Percentiles rank a stretch among this genome's conserved stretches.
These are phyloP conservation scores for Sycophila sp. DNA, from an alignment of 1,140 invertebrate species.

Conservation along the genomic window DNA sequence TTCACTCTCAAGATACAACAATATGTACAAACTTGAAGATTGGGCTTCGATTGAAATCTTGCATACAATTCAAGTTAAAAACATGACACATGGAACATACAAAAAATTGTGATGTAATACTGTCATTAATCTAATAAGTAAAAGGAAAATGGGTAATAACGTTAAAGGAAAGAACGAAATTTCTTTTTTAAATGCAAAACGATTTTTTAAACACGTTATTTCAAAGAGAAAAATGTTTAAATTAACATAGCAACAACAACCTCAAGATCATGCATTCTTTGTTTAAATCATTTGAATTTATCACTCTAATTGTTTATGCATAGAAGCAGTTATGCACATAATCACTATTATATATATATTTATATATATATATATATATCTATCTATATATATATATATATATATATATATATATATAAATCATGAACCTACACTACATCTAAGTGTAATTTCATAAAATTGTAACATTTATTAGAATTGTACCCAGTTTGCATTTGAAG, in stretches of 20 bases:
- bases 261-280: conserved; percentile 27
- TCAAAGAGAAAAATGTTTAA: conserved; percentile 21
- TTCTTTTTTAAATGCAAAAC: conserved; percentile 29
- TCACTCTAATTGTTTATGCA: conserved; percentile 9
- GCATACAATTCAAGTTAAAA: conserved; percentile 11
- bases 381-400: conserved; percentile 20
- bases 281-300: conserved; percentile 14
- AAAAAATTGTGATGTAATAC: conserved; percentile 32
- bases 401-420: conserved; percentile 46
- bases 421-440: conserved; percentile 46
- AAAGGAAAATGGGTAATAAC: conserved; percentile 10
- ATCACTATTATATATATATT: conserved; percentile 38
- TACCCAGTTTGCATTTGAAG: conserved; percentile 75
- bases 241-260: conserved; percentile 27
- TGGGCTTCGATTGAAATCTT: neutral
- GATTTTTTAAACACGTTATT: conserved; percentile 7
- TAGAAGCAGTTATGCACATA: conserved; percentile 26
- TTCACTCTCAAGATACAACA: conserved; percentile 36
- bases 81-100: neutral
- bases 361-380: conserved; percentile 24
- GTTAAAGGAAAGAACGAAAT: conserved; percentile 7
- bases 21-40: conserved; percentile 37
- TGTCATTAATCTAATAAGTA: conserved; percentile 30
- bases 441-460: conserved; percentile 45
- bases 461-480: conserved; percentile 71